A percentile compares a stretch with the other conserved stretches of the same genome.
Conservation (phyloP, 1,140 invertebrate genomes). For the Macrosteles quadrilineatus region DNA sequence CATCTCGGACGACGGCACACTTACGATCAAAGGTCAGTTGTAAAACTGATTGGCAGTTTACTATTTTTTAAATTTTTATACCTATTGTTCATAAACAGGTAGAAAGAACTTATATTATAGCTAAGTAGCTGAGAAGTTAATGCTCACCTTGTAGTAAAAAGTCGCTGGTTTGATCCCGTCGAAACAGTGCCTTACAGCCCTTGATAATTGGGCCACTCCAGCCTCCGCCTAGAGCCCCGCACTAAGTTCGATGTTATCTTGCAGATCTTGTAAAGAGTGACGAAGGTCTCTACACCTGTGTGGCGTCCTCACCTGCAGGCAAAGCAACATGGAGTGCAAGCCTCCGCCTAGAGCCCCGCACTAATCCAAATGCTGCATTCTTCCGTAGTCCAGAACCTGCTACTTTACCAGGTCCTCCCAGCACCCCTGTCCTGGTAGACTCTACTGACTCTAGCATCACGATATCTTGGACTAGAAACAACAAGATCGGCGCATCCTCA, state of each 20-base stretch:
- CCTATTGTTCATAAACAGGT: no score
- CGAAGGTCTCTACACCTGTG: conserved; percentile 79
- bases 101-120: no score
- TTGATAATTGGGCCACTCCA: no score
- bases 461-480: conserved; percentile 77
- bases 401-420: conserved; percentile 75
- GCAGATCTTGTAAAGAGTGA: conserved; percentile 71
- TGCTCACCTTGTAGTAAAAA: no score
- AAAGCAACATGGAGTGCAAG: conserved; percentile 84
- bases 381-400: conserved; percentile 74
- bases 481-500: conserved; percentile 75
- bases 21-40: conserved; percentile 63
- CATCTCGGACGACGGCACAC: conserved; percentile 68
- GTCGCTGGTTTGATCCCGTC: no score
- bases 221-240: no score
- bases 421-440: conserved; percentile 70
- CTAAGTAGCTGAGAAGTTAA: no score
- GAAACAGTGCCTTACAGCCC: no score
- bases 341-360: conserved; percentile 74
- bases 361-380: conserved; percentile 82
- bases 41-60: no score
- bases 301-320: conserved; percentile 80
- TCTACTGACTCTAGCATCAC: conserved; percentile 74
- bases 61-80: no score
- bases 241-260: conserved; percentile 29